phyloP scores from a whole-genome alignment of 2,888 invertebrate genomes.

The Helicoverpa assulta region DNA sequence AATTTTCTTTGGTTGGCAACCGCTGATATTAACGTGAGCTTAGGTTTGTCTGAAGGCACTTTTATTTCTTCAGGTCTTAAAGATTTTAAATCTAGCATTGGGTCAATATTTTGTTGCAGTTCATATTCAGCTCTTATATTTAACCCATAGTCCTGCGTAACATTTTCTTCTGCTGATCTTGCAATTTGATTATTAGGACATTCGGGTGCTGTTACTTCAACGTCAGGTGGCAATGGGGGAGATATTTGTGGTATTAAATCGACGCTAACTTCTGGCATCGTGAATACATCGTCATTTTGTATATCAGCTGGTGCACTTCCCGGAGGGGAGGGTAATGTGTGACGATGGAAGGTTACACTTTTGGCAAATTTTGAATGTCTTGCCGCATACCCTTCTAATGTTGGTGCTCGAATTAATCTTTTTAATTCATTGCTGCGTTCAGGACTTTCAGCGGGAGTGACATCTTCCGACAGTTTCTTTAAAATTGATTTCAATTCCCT shows the following conservation, averaged over 20 bases:
- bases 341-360: slow-evolving; percentile 96
- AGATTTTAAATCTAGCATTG: slow-evolving; percentile 80
- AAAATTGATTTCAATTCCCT: slow-evolving; percentile 95
- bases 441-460: slow-evolving; percentile 85
- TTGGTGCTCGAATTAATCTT: slow-evolving; percentile 94
- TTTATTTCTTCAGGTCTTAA: slow-evolving; percentile 88
- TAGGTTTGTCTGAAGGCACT: slow-evolving; percentile 90
- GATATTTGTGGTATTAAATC: slow-evolving; percentile 66
- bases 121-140: slow-evolving; percentile 78
- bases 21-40: slow-evolving; percentile 89
- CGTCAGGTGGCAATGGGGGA: slow-evolving; percentile 60
- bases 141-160: slow-evolving; percentile 68
- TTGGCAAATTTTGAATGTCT: slow-evolving; percentile 96
- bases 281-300: slow-evolving; percentile 77
- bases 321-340: slow-evolving; percentile 95
- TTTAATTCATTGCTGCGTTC: slow-evolving; percentile 91
- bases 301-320: slow-evolving; percentile 84
- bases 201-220: slow-evolving; percentile 62
- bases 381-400: slow-evolving; percentile 96
- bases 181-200: slow-evolving; percentile 68
- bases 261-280: slow-evolving; percentile 76
- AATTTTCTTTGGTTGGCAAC: slow-evolving; percentile 91
- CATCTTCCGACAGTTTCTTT: slow-evolving; percentile 94
- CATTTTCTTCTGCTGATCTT: slow-evolving; percentile 62
- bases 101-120: slow-evolving; percentile 76